Percentiles rank a stretch among this genome's conserved stretches.
These are phyloP conservation scores for Coturnix japonica DNA, from an alignment of 2,113 vertebrate species.

Conservation along the genomic window DNA sequence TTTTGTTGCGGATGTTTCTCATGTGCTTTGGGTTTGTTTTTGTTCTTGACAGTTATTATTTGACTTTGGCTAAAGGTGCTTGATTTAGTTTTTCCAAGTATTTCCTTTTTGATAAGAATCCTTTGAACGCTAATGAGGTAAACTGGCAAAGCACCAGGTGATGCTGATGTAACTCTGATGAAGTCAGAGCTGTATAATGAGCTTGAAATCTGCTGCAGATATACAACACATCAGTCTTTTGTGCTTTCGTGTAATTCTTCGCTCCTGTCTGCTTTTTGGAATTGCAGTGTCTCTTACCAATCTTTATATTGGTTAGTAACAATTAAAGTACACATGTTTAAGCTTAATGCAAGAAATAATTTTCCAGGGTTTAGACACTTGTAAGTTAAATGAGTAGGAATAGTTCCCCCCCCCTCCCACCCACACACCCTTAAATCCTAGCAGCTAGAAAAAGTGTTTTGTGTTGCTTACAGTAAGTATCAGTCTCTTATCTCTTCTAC, in stretches of 20 bases:
- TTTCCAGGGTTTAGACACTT: constrained; percentile 53
- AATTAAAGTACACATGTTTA: constrained; percentile 60
- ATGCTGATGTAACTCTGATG: neutral
- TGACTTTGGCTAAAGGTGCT: neutral
- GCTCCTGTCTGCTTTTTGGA: neutral
- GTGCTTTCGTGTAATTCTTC: neutral
- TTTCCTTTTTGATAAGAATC: neutral
- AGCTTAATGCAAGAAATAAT: constrained; percentile 42
- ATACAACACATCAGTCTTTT: neutral
- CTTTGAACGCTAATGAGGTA: neutral
- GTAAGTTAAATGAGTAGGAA: constrained; percentile 61
- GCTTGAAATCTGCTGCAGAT: neutral
- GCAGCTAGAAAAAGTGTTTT: constrained; percentile 61
- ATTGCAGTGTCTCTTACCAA: constrained; percentile 13
- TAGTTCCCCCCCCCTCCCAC: neutral
- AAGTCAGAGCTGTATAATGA: neutral
- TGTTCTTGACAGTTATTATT: neutral
- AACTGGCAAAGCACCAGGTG: neutral
- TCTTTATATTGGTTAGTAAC: constrained; percentile 43
- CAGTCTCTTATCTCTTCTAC: constrained; percentile 84
- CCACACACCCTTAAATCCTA: constrained; percentile 64
- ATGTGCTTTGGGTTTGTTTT: neutral
- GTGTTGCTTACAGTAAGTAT: constrained; percentile 70
- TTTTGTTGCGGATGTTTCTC: neutral
- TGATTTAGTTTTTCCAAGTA: constrained; percentile 10